Conservation (phyloP, 2,797 vertebrate genomes). For the Enteromius paludinosus region DNA sequence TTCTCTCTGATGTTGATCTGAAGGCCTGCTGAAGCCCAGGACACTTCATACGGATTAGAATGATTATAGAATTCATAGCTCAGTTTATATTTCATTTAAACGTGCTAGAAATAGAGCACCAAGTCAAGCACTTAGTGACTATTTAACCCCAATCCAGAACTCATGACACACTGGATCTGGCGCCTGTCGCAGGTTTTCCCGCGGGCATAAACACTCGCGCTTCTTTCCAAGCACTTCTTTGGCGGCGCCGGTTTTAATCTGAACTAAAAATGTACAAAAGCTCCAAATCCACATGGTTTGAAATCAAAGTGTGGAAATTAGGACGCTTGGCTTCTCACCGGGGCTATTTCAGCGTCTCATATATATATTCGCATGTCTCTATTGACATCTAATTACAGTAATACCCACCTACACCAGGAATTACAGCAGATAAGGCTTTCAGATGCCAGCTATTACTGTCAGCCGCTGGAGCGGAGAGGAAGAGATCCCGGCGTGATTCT, state of each 20-base stretch:
- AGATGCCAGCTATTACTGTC: constrained; percentile 58
- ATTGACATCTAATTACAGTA: constrained; percentile 70
- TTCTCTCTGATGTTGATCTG: not conserved
- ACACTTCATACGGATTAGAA: not conserved
- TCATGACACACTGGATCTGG: not conserved
- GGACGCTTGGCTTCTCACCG: constrained; percentile 51
- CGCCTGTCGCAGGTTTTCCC: not conserved
- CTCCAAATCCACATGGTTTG: constrained; percentile 51
- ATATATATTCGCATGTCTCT: constrained; percentile 61
- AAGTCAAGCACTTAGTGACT: not conserved
- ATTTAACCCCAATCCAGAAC: not conserved
- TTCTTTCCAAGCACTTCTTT: not conserved
- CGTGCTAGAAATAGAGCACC: not conserved
- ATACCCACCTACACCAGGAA: constrained; percentile 68
- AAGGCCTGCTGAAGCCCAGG: not conserved
- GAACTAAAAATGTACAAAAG: constrained; percentile 55
- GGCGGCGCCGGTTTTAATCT: constrained; percentile 25
- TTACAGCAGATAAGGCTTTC: constrained; percentile 62
- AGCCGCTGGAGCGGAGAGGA: constrained; percentile 32
- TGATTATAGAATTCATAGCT: not conserved
- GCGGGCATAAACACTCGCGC: not conserved
- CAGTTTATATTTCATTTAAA: not conserved
- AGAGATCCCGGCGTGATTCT: not conserved
- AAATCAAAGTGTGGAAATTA: constrained; percentile 53
- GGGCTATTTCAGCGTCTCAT: constrained; percentile 60